Conservation (phyloP, 2,888 invertebrate species). For the Drosophila percnosoma region DNA sequence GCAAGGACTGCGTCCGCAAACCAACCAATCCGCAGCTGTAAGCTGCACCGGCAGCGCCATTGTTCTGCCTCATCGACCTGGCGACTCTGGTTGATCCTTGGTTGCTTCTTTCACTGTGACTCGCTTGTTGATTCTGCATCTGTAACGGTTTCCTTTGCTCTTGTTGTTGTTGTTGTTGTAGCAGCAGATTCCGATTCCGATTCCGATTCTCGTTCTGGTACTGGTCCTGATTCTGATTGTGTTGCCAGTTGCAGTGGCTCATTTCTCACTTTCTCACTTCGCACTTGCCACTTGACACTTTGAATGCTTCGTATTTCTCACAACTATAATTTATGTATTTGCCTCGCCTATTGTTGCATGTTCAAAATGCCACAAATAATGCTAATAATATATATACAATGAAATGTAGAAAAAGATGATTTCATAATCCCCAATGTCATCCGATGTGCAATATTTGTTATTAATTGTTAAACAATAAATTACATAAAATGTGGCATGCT, state of each 20-base stretch:
- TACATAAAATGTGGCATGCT: background rate
- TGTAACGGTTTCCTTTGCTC: slow-evolving; percentile 11
- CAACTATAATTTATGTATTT: slow-evolving; percentile 14
- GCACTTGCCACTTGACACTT: slow-evolving; percentile 29
- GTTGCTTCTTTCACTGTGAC: slow-evolving; percentile 12
- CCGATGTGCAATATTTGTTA: slow-evolving; percentile 28
- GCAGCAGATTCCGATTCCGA: slow-evolving; percentile 6
- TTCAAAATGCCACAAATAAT: slow-evolving; percentile 6
- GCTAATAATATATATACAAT: slow-evolving; percentile 23
- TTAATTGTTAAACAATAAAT: slow-evolving; percentile 33
- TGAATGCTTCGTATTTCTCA: background rate
- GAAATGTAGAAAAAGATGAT: slow-evolving; percentile 21
- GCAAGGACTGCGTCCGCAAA: slow-evolving; percentile 73
- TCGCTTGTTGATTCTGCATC: slow-evolving; percentile 38
- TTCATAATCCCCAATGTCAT: slow-evolving; percentile 15
- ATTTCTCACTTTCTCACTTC: slow-evolving; percentile 14
- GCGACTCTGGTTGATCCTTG: slow-evolving; percentile 48
- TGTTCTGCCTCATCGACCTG: slow-evolving; percentile 59
- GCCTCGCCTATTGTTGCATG: slow-evolving; percentile 29
- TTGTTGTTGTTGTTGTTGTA: background rate
- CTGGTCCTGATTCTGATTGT: slow-evolving; percentile 8
- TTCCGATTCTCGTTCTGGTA: slow-evolving; percentile 2
- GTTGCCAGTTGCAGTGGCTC: slow-evolving; percentile 27
- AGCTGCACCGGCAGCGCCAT: slow-evolving; percentile 49
- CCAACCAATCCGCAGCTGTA: slow-evolving; percentile 53